Evolutionary conservation across 2,888 invertebrate genomes (phyloP).

Genomic region (Deilephila porcellus): DNA sequence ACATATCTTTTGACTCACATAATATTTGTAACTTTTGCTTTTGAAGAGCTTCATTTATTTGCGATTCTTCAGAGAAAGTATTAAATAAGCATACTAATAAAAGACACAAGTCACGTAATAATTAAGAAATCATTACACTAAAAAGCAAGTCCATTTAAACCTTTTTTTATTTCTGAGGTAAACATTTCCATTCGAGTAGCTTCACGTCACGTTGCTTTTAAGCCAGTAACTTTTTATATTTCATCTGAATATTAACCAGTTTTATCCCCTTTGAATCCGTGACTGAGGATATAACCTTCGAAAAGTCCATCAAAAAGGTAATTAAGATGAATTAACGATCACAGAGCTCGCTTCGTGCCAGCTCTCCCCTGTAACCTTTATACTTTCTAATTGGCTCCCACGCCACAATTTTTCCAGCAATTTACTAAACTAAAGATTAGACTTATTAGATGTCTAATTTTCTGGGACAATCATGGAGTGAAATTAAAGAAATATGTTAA

Average conservation of each 20-base stretch:
- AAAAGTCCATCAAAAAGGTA: constrained; percentile 66
- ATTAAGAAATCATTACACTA: constrained; percentile 23
- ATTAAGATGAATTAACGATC: constrained; percentile 74
- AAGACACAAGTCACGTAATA: constrained; percentile 36
- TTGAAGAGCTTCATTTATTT: neutral
- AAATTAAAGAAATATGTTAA: constrained; percentile 82
- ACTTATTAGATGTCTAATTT: constrained; percentile 75
- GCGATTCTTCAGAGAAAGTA: neutral
- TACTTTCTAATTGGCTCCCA: constrained; percentile 69
- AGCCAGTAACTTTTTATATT: constrained; percentile 52
- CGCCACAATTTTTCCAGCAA: constrained; percentile 73
- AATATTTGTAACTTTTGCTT: neutral
- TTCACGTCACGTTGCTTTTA: constrained; percentile 34
- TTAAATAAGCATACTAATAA: constrained; percentile 25
- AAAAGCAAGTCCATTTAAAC: constrained; percentile 21
- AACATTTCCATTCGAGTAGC: constrained; percentile 14
- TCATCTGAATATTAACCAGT: constrained; percentile 58
- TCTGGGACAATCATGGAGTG: constrained; percentile 77
- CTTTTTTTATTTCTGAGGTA: neutral
- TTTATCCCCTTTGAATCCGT: constrained; percentile 54
- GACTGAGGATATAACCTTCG: constrained; percentile 53
- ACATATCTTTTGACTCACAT: no score
- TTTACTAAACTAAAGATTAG: constrained; percentile 71
- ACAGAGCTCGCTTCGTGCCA: constrained; percentile 53
- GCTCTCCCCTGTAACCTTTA: constrained; percentile 50